Evolutionary conservation across 2,797 vertebrate genomes (phyloP).

Genomic region (Catamblyrhynchus diadema): DNA sequence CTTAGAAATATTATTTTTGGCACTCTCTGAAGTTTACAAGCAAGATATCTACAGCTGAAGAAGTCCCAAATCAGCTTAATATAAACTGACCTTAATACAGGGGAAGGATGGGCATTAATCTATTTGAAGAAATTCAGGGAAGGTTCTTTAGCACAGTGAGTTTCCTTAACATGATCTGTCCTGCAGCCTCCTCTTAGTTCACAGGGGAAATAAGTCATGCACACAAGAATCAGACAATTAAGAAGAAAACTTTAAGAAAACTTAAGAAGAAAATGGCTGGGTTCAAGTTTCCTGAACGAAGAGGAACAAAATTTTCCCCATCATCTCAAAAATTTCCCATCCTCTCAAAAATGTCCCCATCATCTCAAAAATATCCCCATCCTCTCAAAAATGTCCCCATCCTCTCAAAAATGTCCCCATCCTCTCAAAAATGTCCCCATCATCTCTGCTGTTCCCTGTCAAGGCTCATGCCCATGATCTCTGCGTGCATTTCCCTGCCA

Average conservation of each 20-base stretch:
- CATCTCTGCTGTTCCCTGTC: neutral
- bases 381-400: no score
- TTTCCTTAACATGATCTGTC: neutral
- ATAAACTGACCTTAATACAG: neutral
- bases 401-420: neutral
- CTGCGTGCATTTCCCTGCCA: neutral
- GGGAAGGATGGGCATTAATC: neutral
- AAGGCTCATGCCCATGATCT: neutral
- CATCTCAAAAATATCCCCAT: no score
- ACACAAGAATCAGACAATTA: neutral
- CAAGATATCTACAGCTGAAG: neutral
- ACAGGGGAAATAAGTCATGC: neutral
- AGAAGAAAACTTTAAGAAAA: neutral
- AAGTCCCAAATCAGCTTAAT: neutral
- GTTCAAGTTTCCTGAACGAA: neutral
- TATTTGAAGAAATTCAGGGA: neutral
- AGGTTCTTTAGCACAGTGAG: neutral
- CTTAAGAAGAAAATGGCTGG: neutral
- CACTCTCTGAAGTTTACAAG: neutral
- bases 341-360: neutral
- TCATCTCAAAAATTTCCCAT: neutral
- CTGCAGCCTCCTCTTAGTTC: neutral
- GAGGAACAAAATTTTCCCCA: neutral
- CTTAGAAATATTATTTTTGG: neutral
- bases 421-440: neutral